Evolutionary conservation across 2,113 vertebrate species (phyloP).

Genomic region (Oncorhynchus clarkii): DNA sequence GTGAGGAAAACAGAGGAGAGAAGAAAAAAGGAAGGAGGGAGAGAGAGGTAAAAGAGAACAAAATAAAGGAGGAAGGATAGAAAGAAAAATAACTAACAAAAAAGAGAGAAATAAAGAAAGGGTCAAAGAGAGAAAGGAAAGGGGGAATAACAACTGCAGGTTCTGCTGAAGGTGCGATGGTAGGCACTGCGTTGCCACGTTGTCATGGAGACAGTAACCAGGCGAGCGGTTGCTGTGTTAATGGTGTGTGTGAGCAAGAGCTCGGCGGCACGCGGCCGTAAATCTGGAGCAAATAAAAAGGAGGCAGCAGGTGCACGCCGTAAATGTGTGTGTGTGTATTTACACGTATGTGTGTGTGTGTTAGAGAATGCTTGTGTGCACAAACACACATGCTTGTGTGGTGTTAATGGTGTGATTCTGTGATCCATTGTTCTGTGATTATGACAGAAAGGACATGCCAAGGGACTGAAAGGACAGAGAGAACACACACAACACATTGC

Average conservation of each 20-base stretch:
- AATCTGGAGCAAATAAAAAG: constrained; percentile 84
- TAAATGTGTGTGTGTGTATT: neutral
- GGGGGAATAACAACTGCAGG: constrained; percentile 71
- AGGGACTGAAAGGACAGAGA: constrained; percentile 40
- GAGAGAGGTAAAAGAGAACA: neutral
- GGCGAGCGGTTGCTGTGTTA: constrained; percentile 77
- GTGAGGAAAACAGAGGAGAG: neutral
- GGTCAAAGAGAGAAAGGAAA: constrained; percentile 66
- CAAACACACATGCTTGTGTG: neutral
- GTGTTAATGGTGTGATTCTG: constrained; percentile 66
- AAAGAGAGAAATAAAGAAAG: neutral
- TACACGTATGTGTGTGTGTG: neutral
- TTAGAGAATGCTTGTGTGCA: neutral
- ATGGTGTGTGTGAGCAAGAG: constrained; percentile 65
- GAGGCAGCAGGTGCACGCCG: constrained; percentile 68
- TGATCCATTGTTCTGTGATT: constrained; percentile 79
- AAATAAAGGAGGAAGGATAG: neutral
- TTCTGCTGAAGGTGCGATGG: constrained; percentile 78
- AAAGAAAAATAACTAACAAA: neutral
- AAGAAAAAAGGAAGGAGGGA: neutral
- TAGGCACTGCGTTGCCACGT: constrained; percentile 78
- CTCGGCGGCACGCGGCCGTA: constrained; percentile 76
- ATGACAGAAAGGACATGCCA: constrained; percentile 71
- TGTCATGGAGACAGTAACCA: constrained; percentile 81
- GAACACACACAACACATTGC: constrained; percentile 15